Evolutionary conservation across 2,888 invertebrate genomes (phyloP), one percentile per base, ranked within the genome.

Genomic region (Unio pictorum): DNA sequence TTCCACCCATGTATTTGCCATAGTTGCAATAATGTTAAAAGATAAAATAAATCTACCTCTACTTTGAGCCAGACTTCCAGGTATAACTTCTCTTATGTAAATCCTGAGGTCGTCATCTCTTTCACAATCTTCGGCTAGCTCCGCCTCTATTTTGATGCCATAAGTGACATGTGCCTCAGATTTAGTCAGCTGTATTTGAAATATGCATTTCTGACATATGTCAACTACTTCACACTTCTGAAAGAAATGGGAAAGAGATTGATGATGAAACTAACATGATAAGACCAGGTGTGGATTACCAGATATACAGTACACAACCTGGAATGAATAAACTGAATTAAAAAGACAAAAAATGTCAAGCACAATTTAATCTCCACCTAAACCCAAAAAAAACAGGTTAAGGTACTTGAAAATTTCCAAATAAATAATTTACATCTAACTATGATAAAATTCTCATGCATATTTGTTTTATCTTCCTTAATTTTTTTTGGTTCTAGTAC

Each of bases 141-240:
- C 98, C 4, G 98, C 98, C 91, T 98, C 98, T 66, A 98, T 97
- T 78, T 96, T 96, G 92, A 98, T 97, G 83, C 98, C 98, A 95
- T 98, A 98, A 95, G 97, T 96, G 90, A 96, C 95, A 86, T 97
- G 97, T 86, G 96, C 92, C 17, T 96, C 95, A 79, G 94, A 94
- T 75, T 98, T 93, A 85, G 95, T 95, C 87, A 98, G 92, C 90
- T 98, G 97, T 83, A 98, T 96, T 93, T 98, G 97, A 91, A 98
- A 98, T 79, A 98, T 92, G 88, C 97, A 96, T 92, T 98, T 98
- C 87, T 96, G 96, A 91, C 97, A 97, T 65, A 98, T 96, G 92
- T 98, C 98, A 71, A 98, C 83, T 30, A 83, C 81, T 67, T 89
- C 89, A 76, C 87, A 89, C 60, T 87, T 87, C 89, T 89, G 82